These are phyloP conservation scores for Thymelicus acteon DNA, from an alignment of 2,888 invertebrate species.

Conservation along the genomic window DNA sequence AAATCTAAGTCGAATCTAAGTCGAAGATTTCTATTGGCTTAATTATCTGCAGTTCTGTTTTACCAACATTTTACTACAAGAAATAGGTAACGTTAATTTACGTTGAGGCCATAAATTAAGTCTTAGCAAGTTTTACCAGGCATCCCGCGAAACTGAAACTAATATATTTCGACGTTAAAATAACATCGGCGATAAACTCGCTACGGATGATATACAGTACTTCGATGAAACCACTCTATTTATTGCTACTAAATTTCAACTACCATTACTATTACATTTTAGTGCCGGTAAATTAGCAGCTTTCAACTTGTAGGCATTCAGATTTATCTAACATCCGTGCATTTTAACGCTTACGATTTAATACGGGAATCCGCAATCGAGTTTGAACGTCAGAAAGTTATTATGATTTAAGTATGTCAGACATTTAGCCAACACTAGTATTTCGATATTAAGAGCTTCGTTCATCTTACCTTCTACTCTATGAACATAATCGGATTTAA, in stretches of 20 bases:
- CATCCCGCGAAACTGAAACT: slow-evolving; percentile 19
- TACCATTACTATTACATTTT: slow-evolving; percentile 23
- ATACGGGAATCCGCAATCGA: not conserved
- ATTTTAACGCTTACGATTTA: slow-evolving; percentile 13
- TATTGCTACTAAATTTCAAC: slow-evolving; percentile 36
- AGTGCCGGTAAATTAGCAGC: slow-evolving; percentile 28
- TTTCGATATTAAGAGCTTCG: not conserved
- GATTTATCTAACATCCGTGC: not conserved
- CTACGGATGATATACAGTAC: slow-evolving; percentile 31
- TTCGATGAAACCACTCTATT: slow-evolving; percentile 37
- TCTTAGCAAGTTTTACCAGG: slow-evolving; percentile 12
- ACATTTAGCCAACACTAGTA: not conserved
- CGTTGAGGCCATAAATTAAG: slow-evolving; percentile 9
- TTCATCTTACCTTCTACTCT: no score
- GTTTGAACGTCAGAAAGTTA: not conserved
- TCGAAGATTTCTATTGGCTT: no score
- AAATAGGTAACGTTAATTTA: not conserved
- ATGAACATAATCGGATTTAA: no score
- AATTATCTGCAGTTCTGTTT: no score
- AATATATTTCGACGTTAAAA: slow-evolving; percentile 20
- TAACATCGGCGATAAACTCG: slow-evolving; percentile 23
- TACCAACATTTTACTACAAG: no score
- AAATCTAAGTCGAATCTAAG: no score
- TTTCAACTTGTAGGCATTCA: slow-evolving; percentile 7
- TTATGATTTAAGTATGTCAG: not conserved